A percentile compares a stretch with the other conserved stretches of the same genome.
phyloP scores from a whole-genome alignment of 1,140 invertebrate species.

The Saccostrea echinata region DNA sequence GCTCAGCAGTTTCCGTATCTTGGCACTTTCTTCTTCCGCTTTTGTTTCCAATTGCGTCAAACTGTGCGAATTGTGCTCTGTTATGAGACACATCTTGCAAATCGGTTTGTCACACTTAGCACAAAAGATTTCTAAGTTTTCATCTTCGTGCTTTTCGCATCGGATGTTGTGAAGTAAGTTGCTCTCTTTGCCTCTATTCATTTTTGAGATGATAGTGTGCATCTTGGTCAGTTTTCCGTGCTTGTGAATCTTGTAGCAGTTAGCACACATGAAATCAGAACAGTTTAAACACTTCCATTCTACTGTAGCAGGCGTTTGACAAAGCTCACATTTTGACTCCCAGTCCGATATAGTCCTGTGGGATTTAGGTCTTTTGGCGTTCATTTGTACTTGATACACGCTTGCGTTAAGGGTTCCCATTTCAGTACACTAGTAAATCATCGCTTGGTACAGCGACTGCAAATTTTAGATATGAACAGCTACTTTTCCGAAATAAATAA shows the following conservation, averaged over 20 bases:
- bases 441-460: too few species aligned
- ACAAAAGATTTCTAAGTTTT: conserved; percentile 2
- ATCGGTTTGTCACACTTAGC: conserved; percentile 7
- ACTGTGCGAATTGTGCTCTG: neutral
- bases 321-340: neutral
- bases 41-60: neutral
- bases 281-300: conserved; percentile 17
- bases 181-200: neutral
- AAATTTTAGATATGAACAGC: too few species aligned
- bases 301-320: neutral
- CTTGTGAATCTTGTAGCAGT: conserved; percentile 13
- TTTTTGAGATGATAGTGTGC: neutral
- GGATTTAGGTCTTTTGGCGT: neutral
- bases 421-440: too few species aligned
- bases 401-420: neutral
- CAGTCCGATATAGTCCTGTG: neutral
- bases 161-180: neutral
- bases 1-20: neutral
- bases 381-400: neutral
- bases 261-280: conserved; percentile 17
- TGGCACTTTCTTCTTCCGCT: conserved; percentile 15
- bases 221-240: conserved; percentile 5
- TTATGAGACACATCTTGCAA: neutral
- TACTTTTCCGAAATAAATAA: too few species aligned
- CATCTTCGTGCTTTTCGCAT: neutral